Base-by-base conservation (phyloP, 2,888 invertebrate species). In the Zele albiditarsus region DNA sequence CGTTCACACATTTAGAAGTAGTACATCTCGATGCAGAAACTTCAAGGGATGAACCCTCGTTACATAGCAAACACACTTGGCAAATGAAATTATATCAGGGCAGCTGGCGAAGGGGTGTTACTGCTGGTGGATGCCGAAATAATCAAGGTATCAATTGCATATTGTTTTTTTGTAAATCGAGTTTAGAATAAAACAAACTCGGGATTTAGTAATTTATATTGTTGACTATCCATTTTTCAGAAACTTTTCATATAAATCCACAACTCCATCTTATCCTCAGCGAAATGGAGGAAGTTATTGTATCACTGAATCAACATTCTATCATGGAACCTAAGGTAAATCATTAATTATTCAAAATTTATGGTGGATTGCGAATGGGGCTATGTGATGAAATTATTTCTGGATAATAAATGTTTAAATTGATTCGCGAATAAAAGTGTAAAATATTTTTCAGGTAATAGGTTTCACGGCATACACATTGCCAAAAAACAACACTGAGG, bases 181-280 rank as follows among this genome's bases (percentile, higher is more conserved):
- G 60, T 60, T 23, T 3, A 8, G 1, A 6, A 63, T 20, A 38
- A 27, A 27, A 28, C 16, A 53, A 57, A 31, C 57, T 53, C 49
- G 60, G 49, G 38, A 67, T 28, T 53, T 5, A 42, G 46, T 6
- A 46, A 60, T 23, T 71, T 25, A 60, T 46, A 5, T 46, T 46
- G n/a, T 75, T 65, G 6, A 16, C 74, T 33, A 79, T 63, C 73
- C 46, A 16, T 57, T 31, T 38, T 65, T 4, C 90, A 92, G 96
- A 97, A 86, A 96, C 96, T 57, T 97, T 97, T 88, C 97, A 97
- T 89, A 96, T 97, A 86, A 97, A 97, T 89, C 97, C 97, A 0
- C 97, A 97, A 90, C 91, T 97, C 57, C 94, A 97, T 84, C 88
- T 97, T 65, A 92, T 94, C 63, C 89, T 97, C 38, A 93, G 93